Evolutionary conservation across 1,140 invertebrate species (phyloP).

Genomic region (Caenorhabditis briggsae): DNA sequence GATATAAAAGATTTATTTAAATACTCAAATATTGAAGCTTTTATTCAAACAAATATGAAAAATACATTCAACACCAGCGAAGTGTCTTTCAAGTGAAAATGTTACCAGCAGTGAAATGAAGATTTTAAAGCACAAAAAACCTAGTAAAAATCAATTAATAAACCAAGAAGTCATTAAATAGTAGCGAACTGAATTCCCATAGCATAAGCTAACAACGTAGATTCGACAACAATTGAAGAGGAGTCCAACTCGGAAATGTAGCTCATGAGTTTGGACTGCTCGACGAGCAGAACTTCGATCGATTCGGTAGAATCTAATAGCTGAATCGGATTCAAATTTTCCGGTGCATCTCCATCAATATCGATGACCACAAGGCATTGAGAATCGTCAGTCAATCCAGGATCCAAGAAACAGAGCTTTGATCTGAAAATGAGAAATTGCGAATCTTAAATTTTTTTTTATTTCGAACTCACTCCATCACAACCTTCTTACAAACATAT

Average conservation of each 20-base stretch:
- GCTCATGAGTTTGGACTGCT: slow-evolving; percentile 8
- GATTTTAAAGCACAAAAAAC: neutral
- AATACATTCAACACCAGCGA: too few relatives aligned
- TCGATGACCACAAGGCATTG: slow-evolving; percentile 65
- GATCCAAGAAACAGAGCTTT: slow-evolving; percentile 63
- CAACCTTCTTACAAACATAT: slow-evolving; percentile 41
- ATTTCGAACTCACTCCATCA: neutral
- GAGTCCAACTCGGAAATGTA: slow-evolving; percentile 14
- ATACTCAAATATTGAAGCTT: too few relatives aligned
- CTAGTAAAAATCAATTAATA: neutral
- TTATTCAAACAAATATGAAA: too few relatives aligned
- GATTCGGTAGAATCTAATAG: slow-evolving; percentile 56
- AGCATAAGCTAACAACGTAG: slow-evolving; percentile 13
- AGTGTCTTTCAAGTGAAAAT: too few relatives aligned
- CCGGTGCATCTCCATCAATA: slow-evolving; percentile 67
- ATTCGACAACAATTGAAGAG: neutral
- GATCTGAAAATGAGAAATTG: slow-evolving; percentile 38
- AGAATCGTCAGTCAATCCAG: slow-evolving; percentile 68
- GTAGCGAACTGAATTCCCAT: slow-evolving; percentile 25
- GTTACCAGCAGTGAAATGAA: neutral
- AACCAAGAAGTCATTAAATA: neutral
- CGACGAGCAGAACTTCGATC: slow-evolving; percentile 14
- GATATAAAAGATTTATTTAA: too few relatives aligned
- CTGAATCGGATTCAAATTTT: slow-evolving; percentile 66
- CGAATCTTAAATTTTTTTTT: neutral